Conservation (phyloP, 2,797 vertebrate species). For the Borostomias antarcticus region DNA sequence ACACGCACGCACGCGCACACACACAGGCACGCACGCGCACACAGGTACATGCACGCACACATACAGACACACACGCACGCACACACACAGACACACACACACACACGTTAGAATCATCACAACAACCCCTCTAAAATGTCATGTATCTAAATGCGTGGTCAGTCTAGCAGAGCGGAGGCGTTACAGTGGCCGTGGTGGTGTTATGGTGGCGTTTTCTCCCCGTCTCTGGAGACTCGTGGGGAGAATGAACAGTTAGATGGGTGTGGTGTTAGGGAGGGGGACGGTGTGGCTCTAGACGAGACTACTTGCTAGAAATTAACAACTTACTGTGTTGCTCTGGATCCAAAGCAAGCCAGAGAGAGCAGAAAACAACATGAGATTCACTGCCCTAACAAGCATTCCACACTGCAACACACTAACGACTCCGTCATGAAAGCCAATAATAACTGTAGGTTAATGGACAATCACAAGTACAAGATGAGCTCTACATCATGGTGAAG, state of each 20-base stretch:
- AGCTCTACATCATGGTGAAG: too few species aligned
- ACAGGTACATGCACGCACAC: slow-evolving; percentile 27
- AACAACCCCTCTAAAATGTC: neutral
- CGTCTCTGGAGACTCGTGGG: slow-evolving; percentile 15
- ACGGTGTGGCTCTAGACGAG: slow-evolving; percentile 43
- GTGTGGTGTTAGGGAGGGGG: slow-evolving; percentile 48
- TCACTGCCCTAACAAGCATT: slow-evolving; percentile 19
- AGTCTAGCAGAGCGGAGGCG: slow-evolving; percentile 17
- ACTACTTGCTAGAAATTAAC: slow-evolving; percentile 58
- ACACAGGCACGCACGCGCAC: slow-evolving; percentile 1
- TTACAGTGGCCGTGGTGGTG: slow-evolving; percentile 36
- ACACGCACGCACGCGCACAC: too few species aligned
- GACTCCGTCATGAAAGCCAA: slow-evolving; percentile 17
- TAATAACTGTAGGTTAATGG: neutral
- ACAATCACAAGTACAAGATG: too few species aligned
- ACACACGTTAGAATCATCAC: neutral
- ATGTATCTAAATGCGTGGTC: neutral
- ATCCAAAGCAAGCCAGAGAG: slow-evolving; percentile 72
- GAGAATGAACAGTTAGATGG: slow-evolving; percentile 47
- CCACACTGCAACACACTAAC: too few species aligned
- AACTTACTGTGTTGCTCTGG: slow-evolving; percentile 84
- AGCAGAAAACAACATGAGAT: slow-evolving; percentile 69
- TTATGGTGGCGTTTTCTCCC: slow-evolving; percentile 29
- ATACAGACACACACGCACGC: slow-evolving; percentile 13
- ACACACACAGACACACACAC: slow-evolving; percentile 1